Evolutionary conservation across 2,113 vertebrate species (phyloP), one percentile per base, ranked within the genome.

Genomic region (Chlamydotis undulata): DNA sequence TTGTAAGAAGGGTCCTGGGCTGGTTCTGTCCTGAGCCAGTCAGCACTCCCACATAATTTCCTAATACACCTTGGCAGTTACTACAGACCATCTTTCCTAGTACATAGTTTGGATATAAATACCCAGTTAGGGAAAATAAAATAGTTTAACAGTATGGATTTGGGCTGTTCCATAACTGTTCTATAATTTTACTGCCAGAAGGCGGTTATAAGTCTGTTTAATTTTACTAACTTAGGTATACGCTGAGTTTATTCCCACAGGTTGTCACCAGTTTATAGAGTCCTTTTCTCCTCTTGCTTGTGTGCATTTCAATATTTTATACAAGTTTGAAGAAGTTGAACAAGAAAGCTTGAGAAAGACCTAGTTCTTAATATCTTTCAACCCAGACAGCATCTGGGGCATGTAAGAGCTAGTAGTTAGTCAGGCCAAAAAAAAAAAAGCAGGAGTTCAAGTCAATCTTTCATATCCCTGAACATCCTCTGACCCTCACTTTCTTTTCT

Each of bases 21-120:
- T 92, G 16, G 0, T 53, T 88, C 74, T 89, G 3, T 61, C 33
- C 55, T 57, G 10, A 37, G 14, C 4, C 7, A 24, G 26, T 65
- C 26, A 61, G 4, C 3, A 24, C 4, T 74, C 18, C 17, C 10
- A 64, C 52, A 71, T 50, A 59, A 37, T 55, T 22, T 74, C 16
- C 15, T 65, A 18, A 35, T 56, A 78, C 14, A 53, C 14, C 5
- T 45, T 87, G 25, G 2, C 16, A 35, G 23, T 61, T 76, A 41
- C 0, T 0, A 39, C 7, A 59, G 9, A 55, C 12, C 7, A 47
- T 35, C 10, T 77, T 74, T 49, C 7, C 6, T 41, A 52, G 53
- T 14, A 63, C 0, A 12, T 43, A 39, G 5, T 22, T 82, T 68
- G 12, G 11, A 78, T 61, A 61, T 33, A 2, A 8, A 22, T 80